phyloP scores from a whole-genome alignment of 2,113 vertebrate genomes.

The Promerops cafer region DNA sequence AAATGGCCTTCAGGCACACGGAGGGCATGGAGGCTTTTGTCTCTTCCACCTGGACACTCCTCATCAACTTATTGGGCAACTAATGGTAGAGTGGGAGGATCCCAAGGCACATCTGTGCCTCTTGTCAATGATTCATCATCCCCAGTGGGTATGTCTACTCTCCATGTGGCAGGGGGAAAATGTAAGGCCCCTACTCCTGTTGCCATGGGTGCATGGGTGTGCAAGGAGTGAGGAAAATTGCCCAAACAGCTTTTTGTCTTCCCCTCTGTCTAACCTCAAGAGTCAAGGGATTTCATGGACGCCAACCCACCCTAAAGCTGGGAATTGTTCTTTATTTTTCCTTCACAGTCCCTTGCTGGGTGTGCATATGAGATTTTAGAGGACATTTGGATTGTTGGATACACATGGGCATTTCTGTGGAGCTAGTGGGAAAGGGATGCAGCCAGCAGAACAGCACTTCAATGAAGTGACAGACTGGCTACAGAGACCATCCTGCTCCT shows the following conservation, averaged over 20 bases:
- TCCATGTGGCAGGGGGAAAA: neutral
- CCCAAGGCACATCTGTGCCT: neutral
- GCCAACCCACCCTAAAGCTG: rapidly evolving
- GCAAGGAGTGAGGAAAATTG: rapidly evolving
- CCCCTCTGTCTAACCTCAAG: neutral
- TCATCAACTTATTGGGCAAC: neutral
- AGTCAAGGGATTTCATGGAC: neutral
- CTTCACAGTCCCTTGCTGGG: neutral
- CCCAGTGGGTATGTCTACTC: neutral
- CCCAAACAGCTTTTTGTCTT: neutral
- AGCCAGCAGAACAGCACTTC: neutral
- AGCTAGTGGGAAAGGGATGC: neutral
- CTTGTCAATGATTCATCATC: neutral
- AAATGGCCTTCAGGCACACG: neutral
- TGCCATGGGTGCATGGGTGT: rapidly evolving
- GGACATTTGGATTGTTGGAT: neutral
- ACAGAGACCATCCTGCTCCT: neutral
- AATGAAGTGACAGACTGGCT: neutral
- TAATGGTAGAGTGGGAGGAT: neutral
- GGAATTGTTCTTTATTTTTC: neutral
- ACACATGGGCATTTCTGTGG: neutral
- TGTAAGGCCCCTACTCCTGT: neutral
- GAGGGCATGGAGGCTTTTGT: neutral
- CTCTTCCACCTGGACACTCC: neutral
- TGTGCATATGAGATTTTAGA: neutral